These are phyloP conservation scores for Staurois parvus DNA, from an alignment of 2,797 vertebrate species.

Conservation along the genomic window DNA sequence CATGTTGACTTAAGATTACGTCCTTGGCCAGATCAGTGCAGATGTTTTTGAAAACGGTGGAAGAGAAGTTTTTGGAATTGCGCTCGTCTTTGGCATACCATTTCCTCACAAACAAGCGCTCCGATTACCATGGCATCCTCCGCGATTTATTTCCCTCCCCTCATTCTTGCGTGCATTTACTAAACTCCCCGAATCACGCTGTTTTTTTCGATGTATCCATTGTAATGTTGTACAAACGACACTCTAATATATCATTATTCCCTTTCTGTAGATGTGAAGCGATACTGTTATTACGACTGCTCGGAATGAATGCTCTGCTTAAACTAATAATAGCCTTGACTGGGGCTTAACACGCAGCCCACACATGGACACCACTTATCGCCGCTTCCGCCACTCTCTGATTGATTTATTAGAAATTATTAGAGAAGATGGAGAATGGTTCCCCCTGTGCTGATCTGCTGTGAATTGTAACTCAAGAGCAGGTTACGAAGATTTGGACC, in stretches of 20 bases:
- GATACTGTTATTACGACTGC: constrained; percentile 57
- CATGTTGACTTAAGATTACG: too few relatives aligned
- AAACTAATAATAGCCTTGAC: constrained; percentile 54
- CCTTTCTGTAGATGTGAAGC: constrained; percentile 38
- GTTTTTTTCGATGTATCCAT: constrained; percentile 42
- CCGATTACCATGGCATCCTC: background rate
- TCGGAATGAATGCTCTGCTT: constrained; percentile 52
- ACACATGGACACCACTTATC: constrained; percentile 53
- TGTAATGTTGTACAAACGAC: constrained; percentile 54
- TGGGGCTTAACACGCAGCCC: constrained; percentile 49
- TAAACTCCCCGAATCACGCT: constrained; percentile 35
- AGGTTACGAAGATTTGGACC: background rate
- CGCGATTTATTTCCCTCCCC: background rate
- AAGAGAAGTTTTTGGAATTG: too few relatives aligned
- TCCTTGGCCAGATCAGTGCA: too few relatives aligned
- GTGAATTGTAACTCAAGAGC: constrained; percentile 10
- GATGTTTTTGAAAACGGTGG: too few relatives aligned
- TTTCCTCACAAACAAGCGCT: too few relatives aligned
- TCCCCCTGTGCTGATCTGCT: background rate
- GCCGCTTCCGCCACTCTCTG: constrained; percentile 49
- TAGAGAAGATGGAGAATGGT: constrained; percentile 44
- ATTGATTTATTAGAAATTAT: constrained; percentile 62
- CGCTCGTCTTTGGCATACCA: too few relatives aligned
- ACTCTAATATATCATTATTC: constrained; percentile 60
- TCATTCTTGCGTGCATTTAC: background rate